Conservation (phyloP, 2,888 invertebrate genomes). For the Diabrotica balteata region DNA sequence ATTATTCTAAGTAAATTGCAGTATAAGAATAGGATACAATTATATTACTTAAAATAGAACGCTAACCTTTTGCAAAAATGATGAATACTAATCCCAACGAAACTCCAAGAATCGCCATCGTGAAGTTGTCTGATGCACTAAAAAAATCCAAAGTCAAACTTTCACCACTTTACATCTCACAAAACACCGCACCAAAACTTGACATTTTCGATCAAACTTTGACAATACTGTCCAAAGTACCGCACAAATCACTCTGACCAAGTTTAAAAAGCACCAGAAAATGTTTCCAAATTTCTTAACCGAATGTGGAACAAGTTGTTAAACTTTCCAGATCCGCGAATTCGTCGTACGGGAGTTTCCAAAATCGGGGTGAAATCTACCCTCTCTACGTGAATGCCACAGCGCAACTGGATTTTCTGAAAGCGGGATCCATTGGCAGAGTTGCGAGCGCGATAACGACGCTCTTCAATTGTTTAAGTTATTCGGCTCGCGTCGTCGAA, state of each 20-base stretch:
- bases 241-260: constrained; percentile 9
- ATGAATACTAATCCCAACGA: constrained; percentile 31
- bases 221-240: neutral
- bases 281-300: neutral
- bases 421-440: constrained; percentile 25
- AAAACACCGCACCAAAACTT: constrained; percentile 17
- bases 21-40: no score
- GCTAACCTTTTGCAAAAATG: constrained; percentile 32
- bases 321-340: constrained; percentile 18
- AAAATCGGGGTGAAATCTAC: constrained; percentile 24
- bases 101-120: constrained; percentile 22
- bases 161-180: constrained; percentile 28
- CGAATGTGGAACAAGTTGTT: constrained; percentile 1
- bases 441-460: constrained; percentile 15
- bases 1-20: no score
- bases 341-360: constrained; percentile 7
- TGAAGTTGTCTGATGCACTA: constrained; percentile 6
- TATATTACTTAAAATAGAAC: neutral
- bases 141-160: constrained; percentile 18
- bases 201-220: neutral
- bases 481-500: constrained; percentile 27
- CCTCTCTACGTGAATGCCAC: constrained; percentile 30
- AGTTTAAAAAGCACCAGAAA: constrained; percentile 8
- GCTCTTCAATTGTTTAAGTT: constrained; percentile 33
- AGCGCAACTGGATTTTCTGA: constrained; percentile 33